Evolutionary conservation across 2,888 invertebrate species (phyloP).

Genomic region (Calameuta filiformis): DNA sequence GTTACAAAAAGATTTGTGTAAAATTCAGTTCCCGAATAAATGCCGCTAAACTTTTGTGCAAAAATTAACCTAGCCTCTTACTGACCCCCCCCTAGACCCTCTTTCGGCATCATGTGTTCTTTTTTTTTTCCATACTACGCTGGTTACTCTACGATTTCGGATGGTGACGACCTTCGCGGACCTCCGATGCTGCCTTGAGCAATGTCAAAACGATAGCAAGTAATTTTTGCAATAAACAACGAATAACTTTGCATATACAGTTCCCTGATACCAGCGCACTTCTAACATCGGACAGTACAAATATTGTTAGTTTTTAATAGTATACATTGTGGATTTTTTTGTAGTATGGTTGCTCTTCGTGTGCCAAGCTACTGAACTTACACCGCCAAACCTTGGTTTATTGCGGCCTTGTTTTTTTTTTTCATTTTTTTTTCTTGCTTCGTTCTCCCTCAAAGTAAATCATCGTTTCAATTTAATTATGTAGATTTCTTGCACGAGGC

Average conservation of each 20-base stretch:
- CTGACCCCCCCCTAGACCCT: background rate
- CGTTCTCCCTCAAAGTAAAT: conserved; percentile 30
- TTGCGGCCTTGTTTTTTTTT: conserved; percentile 6
- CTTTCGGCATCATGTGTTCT: background rate
- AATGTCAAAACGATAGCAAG: background rate
- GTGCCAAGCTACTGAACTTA: conserved; percentile 54
- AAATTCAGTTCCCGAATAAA: conserved; percentile 10
- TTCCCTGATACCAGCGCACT: conserved; percentile 63
- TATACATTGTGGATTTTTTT: conserved; percentile 56
- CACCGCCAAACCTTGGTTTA: conserved; percentile 41
- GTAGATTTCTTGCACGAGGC: conserved; percentile 33
- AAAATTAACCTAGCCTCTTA: background rate
- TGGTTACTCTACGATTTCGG: background rate
- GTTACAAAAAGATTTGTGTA: conserved; percentile 4
- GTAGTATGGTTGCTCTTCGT: conserved; percentile 45
- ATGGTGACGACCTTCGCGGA: background rate
- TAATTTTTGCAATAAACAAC: background rate
- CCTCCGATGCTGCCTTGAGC: conserved; percentile 1
- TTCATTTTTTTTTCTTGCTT: conserved; percentile 29
- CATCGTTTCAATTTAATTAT: conserved; percentile 26
- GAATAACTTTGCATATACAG: conserved; percentile 28
- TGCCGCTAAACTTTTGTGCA: conserved; percentile 8
- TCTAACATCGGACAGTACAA: conserved; percentile 57
- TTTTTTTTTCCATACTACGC: background rate
- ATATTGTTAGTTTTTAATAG: conserved; percentile 60